Conservation (phyloP, 1,140 invertebrate species). For the Littorina saxatilis region DNA sequence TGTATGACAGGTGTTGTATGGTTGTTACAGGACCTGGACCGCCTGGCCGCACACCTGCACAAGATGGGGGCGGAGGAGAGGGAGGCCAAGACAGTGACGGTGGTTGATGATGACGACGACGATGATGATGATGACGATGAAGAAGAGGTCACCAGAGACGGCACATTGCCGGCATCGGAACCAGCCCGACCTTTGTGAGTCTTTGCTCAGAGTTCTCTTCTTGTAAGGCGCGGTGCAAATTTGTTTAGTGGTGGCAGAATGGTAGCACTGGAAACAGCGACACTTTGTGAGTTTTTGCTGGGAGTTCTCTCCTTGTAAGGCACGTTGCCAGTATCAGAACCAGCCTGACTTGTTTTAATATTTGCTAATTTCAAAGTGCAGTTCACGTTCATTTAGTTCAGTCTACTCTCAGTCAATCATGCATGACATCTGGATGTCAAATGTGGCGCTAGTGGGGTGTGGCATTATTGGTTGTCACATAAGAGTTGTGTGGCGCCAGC, state of each 20-base stretch:
- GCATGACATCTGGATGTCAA: no score
- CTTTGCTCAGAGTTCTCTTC: background rate
- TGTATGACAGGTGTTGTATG: no score
- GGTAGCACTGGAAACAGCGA: background rate
- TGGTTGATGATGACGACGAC: conserved; percentile 74
- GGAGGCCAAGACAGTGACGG: conserved; percentile 61
- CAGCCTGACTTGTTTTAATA: no score
- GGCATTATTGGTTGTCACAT: no score
- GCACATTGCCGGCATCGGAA: conserved; percentile 95
- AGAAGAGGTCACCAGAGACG: conserved; percentile 86
- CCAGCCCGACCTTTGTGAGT: conserved; percentile 96
- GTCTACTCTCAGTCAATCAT: no score
- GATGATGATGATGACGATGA: conserved; percentile 78
- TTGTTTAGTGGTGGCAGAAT: background rate
- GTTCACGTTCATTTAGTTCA: no score
- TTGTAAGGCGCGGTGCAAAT: background rate
- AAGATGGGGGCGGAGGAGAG: conserved; percentile 85
- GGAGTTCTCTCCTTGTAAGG: no score
- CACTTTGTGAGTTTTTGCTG: no score
- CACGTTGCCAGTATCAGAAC: no score
- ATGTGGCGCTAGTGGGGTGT: no score
- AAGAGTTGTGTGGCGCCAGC: no score
- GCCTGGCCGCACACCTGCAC: conserved; percentile 93
- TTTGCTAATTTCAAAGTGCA: no score
- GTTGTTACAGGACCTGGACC: conserved; percentile 89